These are phyloP conservation scores for Copsychus sechellarum DNA, from an alignment of 2,113 vertebrate genomes.

Conservation along the genomic window DNA sequence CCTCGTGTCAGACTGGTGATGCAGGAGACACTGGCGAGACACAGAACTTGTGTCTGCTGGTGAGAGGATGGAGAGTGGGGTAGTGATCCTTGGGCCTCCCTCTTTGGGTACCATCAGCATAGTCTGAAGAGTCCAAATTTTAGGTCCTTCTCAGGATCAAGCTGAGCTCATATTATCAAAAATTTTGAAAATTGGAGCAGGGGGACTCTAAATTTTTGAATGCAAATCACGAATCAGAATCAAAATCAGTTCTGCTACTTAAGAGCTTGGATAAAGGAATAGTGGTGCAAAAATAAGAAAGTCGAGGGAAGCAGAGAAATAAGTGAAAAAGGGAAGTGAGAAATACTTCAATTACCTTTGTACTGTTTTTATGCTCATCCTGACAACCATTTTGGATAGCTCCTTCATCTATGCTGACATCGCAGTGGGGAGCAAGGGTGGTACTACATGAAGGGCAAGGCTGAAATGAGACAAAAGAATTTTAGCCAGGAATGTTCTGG, in stretches of 20 bases:
- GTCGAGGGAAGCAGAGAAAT: neutral
- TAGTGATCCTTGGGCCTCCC: neutral
- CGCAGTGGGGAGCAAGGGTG: conserved; percentile 74
- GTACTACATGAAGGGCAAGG: conserved; percentile 84
- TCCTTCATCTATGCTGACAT: conserved; percentile 78
- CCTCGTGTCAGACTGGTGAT: neutral
- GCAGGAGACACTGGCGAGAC: neutral
- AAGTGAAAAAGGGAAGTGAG: neutral
- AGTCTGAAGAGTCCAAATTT: neutral
- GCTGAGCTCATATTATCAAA: neutral
- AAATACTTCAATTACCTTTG: conserved; percentile 78
- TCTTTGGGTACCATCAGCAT: neutral
- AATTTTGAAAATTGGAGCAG: neutral
- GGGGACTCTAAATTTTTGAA: neutral
- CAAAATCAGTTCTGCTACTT: neutral
- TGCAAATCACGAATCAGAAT: neutral
- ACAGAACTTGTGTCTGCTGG: rapidly evolving
- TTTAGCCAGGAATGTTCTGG: neutral
- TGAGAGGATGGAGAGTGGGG: neutral
- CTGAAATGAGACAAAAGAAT: conserved; percentile 73
- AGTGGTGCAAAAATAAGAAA: neutral
- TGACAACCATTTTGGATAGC: conserved; percentile 82
- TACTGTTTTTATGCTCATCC: conserved; percentile 83
- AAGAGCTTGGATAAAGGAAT: neutral
- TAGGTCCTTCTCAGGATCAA: neutral